These are phyloP conservation scores for Todiramphus saurophagus DNA, from an alignment of 2,113 vertebrate genomes.

Conservation along the genomic window DNA sequence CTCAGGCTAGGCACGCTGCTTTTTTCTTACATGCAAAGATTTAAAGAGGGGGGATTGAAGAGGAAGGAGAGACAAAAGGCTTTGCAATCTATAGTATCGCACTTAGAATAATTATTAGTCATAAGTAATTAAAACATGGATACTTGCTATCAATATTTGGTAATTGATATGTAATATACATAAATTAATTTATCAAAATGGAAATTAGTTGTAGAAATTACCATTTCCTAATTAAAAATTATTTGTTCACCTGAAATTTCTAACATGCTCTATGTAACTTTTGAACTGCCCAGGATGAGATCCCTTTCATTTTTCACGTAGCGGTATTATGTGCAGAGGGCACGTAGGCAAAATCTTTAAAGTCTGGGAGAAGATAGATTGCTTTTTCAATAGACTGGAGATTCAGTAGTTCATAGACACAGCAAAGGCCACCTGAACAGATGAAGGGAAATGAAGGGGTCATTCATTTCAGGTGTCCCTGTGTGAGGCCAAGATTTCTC, in stretches of 20 bases:
- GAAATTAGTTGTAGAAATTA: not conserved
- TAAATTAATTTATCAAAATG: not conserved
- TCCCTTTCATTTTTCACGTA: not conserved
- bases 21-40: not conserved
- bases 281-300: not conserved
- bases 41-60: not conserved
- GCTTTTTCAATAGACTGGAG: not conserved
- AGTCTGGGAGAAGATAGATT: not conserved
- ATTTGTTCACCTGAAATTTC: not conserved
- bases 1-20: not conserved
- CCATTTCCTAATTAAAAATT: not conserved
- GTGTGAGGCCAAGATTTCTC: not conserved
- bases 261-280: not conserved
- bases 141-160: not conserved
- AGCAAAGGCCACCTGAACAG: not conserved
- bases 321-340: not conserved
- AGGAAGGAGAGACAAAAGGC: not conserved
- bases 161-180: not conserved
- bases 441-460: not conserved
- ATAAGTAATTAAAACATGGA: not conserved
- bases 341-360: not conserved
- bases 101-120: not conserved
- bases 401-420: not conserved
- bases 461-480: not conserved
- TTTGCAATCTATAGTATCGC: not conserved